Base-by-base conservation (phyloP, 1,140 invertebrate genomes). In the Brevipalpus yothersi region DNA sequence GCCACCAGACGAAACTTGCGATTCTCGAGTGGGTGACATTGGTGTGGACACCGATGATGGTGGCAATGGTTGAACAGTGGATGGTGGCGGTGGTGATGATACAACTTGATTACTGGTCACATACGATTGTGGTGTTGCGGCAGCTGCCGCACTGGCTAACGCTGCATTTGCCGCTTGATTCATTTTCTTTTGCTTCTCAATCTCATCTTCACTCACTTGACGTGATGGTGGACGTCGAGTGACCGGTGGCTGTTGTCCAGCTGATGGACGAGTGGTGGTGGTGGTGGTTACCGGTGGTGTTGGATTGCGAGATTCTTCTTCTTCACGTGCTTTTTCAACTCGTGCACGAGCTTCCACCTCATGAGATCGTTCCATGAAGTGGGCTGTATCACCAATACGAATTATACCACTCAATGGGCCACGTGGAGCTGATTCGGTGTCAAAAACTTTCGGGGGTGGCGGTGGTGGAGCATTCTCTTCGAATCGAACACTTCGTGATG, bases 351-450 rank as follows among this genome's bases (percentile, higher is more conserved):
- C 79, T 63, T 88, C 85, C 56, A 63, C 66, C 51, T 68, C 63
- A 65, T 87, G 80, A 57, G 91, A 75, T 55, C 86, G 80, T 70
- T 86, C 84, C 77, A 91, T 87, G 0, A 90, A 83, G 51, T 85
- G 75, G 0, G 86, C 82, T 41, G 84, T 89, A 68, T 92, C 88
- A n/a, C 79, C 79, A 4, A 91, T 72, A n/a, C 84, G 76, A 56
- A 84, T 83, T 67, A 92, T 87, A 13, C 87, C 88, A 69, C 85
- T 89, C 0, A 93, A 75, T 1, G 87, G 87, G 8, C 87, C 88
- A 58, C 82, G 75, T 5, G 84, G 81, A 0, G 84, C 85, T 67
- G 90, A 86, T 72, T 92, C 86, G 4, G 86, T 89, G 67, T 90
- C 86, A 17, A 87, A 72, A 0, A 90, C 83, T 57, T 81, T 78